Evolutionary conservation across 1,140 invertebrate species (phyloP), one percentile per base, ranked within the genome.

Genomic region (Ips typographus): DNA sequence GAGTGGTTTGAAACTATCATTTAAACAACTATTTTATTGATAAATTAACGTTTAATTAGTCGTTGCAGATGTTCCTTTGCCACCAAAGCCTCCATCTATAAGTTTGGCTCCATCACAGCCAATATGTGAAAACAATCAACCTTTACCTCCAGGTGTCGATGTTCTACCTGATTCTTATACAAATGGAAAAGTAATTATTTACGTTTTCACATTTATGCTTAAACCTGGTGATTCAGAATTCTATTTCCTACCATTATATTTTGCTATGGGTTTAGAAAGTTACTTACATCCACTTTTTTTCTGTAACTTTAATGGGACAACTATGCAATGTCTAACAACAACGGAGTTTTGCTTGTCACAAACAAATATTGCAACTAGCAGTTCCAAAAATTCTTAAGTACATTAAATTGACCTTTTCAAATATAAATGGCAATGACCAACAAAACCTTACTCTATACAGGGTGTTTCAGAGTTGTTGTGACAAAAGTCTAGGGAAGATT

Each of bases 81-180:
- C 78, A 43, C 55, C 77, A 4, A 42, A 68, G 43, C 64, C 73
- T 8, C 71, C 65, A 40, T 67, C 37, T 7, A n/a, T 22, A n/a
- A 40, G 40, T 37, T 75, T 6, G 62, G 52, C 41, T 41, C 58
- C 58, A 8, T 41, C 43, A 40, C 37, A 40, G 4, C 43, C 53
- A 7, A 4, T 41, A 38, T 57, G 70, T 22, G 71, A 73, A 51
- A 70, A 71, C 37, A 73, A 44, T 22, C 80, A 85, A 68, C 83
- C 85, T 37, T 65, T 84, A 8, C 83, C 85, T 39, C 83, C 84
- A 4, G 84, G 84, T 4, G 84, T 85, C 0, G 84, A 85, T 68
- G 72, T 63, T 3, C 7, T 56, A 38, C 44, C 22, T 49, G 44
- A 49, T 22, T 6, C 22, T 49, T 49, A 49, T 22, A 6, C 44